These are phyloP conservation scores for Phlogophora meticulosa DNA, from an alignment of 2,888 invertebrate genomes.

Conservation along the genomic window DNA sequence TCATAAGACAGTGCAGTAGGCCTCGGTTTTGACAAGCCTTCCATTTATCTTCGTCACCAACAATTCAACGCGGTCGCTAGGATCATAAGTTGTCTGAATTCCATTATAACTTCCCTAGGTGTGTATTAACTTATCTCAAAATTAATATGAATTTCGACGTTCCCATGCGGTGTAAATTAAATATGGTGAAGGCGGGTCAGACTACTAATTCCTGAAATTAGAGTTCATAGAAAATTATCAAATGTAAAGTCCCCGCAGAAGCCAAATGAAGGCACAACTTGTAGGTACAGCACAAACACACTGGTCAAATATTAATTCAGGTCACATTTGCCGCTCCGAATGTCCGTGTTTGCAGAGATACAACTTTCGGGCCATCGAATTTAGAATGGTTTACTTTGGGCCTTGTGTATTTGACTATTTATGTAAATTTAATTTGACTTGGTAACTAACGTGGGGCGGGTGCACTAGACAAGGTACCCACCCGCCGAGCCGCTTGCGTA, in stretches of 20 bases:
- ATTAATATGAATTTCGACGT: slow-evolving; percentile 70
- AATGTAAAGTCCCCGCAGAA: slow-evolving; percentile 76
- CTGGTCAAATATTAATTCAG: slow-evolving; percentile 89
- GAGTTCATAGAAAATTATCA: slow-evolving; percentile 82
- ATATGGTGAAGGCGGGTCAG: slow-evolving; percentile 74
- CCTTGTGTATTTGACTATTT: slow-evolving; percentile 85
- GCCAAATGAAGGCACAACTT: slow-evolving; percentile 83
- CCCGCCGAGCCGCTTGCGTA: slow-evolving; percentile 63
- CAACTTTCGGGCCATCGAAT: slow-evolving; percentile 88
- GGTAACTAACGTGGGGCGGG: slow-evolving; percentile 66
- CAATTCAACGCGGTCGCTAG: slow-evolving; percentile 46
- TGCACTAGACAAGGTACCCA: slow-evolving; percentile 67
- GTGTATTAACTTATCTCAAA: slow-evolving; percentile 60
- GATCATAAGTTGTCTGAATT: slow-evolving; percentile 60
- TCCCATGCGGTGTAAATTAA: slow-evolving; percentile 70
- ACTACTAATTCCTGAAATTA: slow-evolving; percentile 81
- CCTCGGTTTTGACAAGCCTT: slow-evolving; percentile 46
- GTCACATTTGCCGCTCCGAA: slow-evolving; percentile 86
- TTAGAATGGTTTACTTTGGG: slow-evolving; percentile 86
- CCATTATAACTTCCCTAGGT: slow-evolving; percentile 60
- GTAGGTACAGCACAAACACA: slow-evolving; percentile 73
- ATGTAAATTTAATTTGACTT: slow-evolving; percentile 86
- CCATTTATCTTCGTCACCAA: slow-evolving; percentile 57
- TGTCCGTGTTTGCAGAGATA: slow-evolving; percentile 87
- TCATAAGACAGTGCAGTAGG: slow-evolving; percentile 47